Conservation (phyloP, 1,140 invertebrate species). For the Dendroctonus valens region DNA sequence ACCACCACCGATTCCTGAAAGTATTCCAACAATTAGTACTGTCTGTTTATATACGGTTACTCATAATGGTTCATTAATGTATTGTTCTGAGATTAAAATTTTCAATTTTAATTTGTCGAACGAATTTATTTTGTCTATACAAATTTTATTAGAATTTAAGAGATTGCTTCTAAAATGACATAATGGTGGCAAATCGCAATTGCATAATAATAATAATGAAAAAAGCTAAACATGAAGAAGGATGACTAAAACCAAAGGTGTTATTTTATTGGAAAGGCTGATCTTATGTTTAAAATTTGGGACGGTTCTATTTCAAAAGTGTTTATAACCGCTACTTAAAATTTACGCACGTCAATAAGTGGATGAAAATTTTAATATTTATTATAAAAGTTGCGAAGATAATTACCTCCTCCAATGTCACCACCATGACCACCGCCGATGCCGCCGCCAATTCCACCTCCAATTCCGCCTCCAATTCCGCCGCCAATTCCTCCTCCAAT, state of each 20-base stretch:
- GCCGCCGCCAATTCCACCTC: conserved; percentile 34
- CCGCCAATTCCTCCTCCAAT: conserved; percentile 35
- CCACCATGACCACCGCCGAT: conserved; percentile 36
- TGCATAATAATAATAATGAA: too few species aligned
- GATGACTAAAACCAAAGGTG: too few species aligned
- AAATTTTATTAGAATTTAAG: not conserved
- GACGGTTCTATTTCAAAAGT: too few species aligned
- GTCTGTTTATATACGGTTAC: not conserved
- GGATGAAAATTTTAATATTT: not conserved
- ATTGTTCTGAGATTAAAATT: not conserved
- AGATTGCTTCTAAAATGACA: not conserved
- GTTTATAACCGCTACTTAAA: not conserved
- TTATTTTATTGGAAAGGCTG: too few species aligned
- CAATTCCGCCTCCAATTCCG: conserved; percentile 36
- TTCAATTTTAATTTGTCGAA: not conserved
- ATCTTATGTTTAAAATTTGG: too few species aligned
- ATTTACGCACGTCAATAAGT: not conserved
- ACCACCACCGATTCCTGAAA: conserved; percentile 35
- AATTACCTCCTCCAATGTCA: conserved; percentile 37
- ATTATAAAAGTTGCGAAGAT: not conserved
- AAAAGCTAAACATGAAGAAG: too few species aligned
- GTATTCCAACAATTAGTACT: not conserved
- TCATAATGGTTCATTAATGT: not conserved
- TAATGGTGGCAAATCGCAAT: too few species aligned
- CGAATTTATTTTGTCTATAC: not conserved